These are phyloP conservation scores for Patiria pectinifera DNA, from an alignment of 53 echinoderm and acorn worm species.

Conservation along the genomic window DNA sequence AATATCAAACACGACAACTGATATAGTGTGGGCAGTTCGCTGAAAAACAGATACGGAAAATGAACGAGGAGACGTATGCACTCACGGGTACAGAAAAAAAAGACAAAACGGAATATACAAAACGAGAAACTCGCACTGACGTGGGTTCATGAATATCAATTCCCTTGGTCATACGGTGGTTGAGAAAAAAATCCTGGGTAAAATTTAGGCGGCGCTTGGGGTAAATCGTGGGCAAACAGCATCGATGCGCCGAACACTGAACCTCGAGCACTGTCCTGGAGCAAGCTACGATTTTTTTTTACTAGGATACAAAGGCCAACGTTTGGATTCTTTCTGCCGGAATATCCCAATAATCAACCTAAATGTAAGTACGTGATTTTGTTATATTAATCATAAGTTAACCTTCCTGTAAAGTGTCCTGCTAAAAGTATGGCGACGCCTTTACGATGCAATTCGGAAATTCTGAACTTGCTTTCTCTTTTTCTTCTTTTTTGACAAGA, in stretches of 20 bases:
- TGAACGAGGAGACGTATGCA: background rate
- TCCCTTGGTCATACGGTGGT: background rate
- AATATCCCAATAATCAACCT: background rate
- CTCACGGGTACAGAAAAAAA: background rate
- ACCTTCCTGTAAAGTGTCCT: no score
- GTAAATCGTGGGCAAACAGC: background rate
- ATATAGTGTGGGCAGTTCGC: no score
- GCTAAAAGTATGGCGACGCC: no score
- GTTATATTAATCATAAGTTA: background rate
- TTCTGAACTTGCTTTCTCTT: no score
- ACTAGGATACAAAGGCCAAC: background rate
- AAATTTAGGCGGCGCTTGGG: background rate
- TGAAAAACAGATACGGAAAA: no score
- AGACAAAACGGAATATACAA: background rate
- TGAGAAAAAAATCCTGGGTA: background rate
- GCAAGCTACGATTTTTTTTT: background rate
- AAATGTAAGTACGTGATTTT: background rate
- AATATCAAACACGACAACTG: no score
- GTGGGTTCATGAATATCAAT: conserved; percentile 6
- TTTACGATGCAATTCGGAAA: no score
- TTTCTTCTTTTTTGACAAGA: no score
- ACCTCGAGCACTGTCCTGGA: background rate
- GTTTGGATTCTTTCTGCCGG: conserved; percentile 6
- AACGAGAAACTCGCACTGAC: background rate
- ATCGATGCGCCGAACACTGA: background rate